Evolutionary conservation across 2,797 vertebrate genomes (phyloP).

Genomic region (Micromesistius poutassou): DNA sequence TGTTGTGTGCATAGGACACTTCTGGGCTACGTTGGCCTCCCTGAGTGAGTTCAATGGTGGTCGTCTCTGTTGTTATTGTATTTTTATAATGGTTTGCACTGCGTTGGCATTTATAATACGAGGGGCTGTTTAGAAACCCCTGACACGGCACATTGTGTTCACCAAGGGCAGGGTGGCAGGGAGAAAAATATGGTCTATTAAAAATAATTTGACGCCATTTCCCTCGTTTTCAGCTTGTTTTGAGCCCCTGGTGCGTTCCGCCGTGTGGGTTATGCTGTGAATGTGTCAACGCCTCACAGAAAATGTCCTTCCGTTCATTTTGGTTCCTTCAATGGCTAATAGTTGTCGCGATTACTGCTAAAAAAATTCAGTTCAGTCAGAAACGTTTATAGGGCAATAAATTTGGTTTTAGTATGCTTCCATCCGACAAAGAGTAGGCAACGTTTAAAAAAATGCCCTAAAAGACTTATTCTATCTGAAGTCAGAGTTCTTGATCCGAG

Average conservation of each 20-base stretch:
- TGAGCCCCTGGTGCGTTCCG: not conserved
- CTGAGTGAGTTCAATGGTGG: not conserved
- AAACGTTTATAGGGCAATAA: too few species aligned
- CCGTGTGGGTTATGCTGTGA: not conserved
- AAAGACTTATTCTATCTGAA: too few species aligned
- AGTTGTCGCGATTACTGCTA: too few species aligned
- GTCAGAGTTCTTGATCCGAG: too few species aligned
- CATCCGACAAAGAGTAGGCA: too few species aligned
- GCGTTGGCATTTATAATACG: not conserved
- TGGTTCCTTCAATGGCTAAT: too few species aligned
- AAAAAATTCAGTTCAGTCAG: too few species aligned
- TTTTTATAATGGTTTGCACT: too few species aligned
- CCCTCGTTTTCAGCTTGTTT: not conserved
- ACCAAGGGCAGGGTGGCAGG: not conserved
- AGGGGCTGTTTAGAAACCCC: not conserved
- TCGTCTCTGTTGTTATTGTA: not conserved
- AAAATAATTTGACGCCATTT: not conserved
- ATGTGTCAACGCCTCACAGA: not conserved
- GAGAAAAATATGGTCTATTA: not conserved
- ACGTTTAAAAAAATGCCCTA: too few species aligned
- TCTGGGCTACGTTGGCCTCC: not conserved
- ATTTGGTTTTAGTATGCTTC: too few species aligned
- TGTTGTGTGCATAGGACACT: too few species aligned
- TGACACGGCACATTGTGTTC: not conserved
- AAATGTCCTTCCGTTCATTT: not conserved